Conservation (phyloP, 2,888 invertebrate species). For the Ligdia adustata region DNA sequence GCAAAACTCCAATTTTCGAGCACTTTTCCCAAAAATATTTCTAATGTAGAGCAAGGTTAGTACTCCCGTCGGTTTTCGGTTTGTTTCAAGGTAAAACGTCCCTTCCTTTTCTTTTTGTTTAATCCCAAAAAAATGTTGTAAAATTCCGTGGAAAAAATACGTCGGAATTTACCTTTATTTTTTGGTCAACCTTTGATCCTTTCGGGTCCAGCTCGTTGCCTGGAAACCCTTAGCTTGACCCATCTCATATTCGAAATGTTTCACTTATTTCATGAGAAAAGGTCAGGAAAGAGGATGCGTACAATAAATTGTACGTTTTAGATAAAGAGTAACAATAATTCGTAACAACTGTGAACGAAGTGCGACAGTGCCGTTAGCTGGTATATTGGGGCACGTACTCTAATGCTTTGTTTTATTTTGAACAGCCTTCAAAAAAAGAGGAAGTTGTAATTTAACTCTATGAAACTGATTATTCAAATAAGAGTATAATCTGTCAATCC, state of each 20-base stretch:
- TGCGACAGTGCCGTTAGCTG: constrained; percentile 5
- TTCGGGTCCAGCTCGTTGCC: constrained; percentile 37
- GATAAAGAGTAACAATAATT: constrained; percentile 62
- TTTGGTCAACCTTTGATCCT: constrained; percentile 52
- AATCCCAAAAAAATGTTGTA: constrained; percentile 33
- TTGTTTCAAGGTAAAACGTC: constrained; percentile 15
- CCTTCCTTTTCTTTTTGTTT: constrained; percentile 29
- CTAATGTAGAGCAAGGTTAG: no score
- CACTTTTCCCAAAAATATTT: not conserved
- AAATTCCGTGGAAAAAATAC: constrained; percentile 37
- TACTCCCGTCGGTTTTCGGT: no score
- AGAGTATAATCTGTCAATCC: no score
- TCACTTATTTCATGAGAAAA: constrained; percentile 37
- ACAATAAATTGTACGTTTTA: constrained; percentile 44
- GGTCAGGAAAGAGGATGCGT: constrained; percentile 34
- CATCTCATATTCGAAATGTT: constrained; percentile 32
- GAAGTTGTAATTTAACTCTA: no score
- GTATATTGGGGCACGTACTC: not conserved
- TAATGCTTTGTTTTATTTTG: not conserved
- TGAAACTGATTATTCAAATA: no score
- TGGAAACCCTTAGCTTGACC: constrained; percentile 44
- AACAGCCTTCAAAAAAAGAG: no score
- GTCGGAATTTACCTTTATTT: constrained; percentile 45
- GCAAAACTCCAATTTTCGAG: no score
- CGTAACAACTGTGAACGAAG: constrained; percentile 39